These are phyloP conservation scores for Gouania willdenowi DNA, from an alignment of 2,797 vertebrate genomes.

Conservation along the genomic window DNA sequence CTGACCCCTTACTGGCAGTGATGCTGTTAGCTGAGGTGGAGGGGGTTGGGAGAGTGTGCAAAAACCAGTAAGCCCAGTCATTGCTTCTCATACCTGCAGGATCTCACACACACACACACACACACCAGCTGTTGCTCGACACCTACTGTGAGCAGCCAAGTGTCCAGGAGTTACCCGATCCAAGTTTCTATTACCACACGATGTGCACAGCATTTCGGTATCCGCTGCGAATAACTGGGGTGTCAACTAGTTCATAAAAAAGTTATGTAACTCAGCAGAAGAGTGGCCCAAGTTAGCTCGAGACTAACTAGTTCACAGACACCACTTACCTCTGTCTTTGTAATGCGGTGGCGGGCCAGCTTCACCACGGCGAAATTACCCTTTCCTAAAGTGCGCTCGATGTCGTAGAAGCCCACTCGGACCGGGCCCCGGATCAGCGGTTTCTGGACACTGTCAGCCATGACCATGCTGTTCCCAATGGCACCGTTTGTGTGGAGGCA, in stretches of 20 bases:
- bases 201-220: slow-evolving; percentile 24
- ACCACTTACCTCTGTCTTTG: slow-evolving; percentile 92
- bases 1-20: neutral
- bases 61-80: too few species aligned
- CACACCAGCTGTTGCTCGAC: slow-evolving; percentile 40
- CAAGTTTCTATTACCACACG: slow-evolving; percentile 30
- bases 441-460: slow-evolving; percentile 92
- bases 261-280: slow-evolving; percentile 67
- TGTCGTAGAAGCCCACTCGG: slow-evolving; percentile 98
- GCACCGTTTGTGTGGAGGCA: slow-evolving; percentile 49
- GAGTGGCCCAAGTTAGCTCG: slow-evolving; percentile 64
- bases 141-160: slow-evolving; percentile 6
- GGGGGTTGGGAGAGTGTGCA: slow-evolving; percentile 16
- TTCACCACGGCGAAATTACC: slow-evolving; percentile 98
- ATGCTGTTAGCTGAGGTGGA: neutral
- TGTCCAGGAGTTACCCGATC: slow-evolving; percentile 15
- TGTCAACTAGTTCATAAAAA: slow-evolving; percentile 61
- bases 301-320: slow-evolving; percentile 47
- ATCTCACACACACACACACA: slow-evolving; percentile 26
- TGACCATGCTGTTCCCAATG: slow-evolving; percentile 91
- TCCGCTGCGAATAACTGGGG: slow-evolving; percentile 17
- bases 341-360: slow-evolving; percentile 94
- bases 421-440: slow-evolving; percentile 89
- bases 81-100: slow-evolving; percentile 37
- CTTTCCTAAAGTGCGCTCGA: slow-evolving; percentile 97